A percentile compares a stretch with the other conserved stretches of the same genome.
Evolutionary conservation across 2,113 vertebrate genomes (phyloP).

Genomic region (Cephalopterus ornatus): DNA sequence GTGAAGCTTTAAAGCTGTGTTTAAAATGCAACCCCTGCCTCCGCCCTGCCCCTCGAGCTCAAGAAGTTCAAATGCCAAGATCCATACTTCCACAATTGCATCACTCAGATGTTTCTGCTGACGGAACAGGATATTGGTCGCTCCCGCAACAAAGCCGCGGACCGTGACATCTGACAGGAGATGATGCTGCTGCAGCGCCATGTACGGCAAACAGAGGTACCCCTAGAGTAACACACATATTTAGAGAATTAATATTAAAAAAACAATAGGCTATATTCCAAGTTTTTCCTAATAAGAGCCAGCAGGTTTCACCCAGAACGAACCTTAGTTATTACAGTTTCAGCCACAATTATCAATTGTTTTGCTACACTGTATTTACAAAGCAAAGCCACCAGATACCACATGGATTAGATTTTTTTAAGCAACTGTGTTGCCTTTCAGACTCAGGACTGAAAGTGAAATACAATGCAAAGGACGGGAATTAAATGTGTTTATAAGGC

Average conservation of each 20-base stretch:
- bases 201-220: slow-evolving; percentile 96
- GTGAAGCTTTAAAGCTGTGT: not conserved
- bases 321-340: not conserved
- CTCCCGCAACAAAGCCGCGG: slow-evolving; percentile 93
- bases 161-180: slow-evolving; percentile 91
- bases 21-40: not conserved
- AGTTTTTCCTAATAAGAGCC: not conserved
- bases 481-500: not conserved
- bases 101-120: slow-evolving; percentile 97
- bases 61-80: not conserved
- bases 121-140: slow-evolving; percentile 95
- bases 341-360: not conserved
- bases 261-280: not conserved
- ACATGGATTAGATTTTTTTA: not conserved
- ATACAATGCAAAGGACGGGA: not conserved
- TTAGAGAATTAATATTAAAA: not conserved
- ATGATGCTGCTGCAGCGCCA: slow-evolving; percentile 98
- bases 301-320: not conserved
- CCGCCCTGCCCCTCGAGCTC: not conserved
- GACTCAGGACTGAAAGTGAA: not conserved
- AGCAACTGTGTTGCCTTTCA: not conserved
- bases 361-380: not conserved
- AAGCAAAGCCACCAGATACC: not conserved
- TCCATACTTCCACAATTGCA: slow-evolving; percentile 88
- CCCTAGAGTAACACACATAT: slow-evolving; percentile 75